Percentiles rank a stretch among this genome's conserved stretches.
These are phyloP conservation scores for Falco punctatus DNA, from an alignment of 2,113 vertebrate species.

Conservation along the genomic window DNA sequence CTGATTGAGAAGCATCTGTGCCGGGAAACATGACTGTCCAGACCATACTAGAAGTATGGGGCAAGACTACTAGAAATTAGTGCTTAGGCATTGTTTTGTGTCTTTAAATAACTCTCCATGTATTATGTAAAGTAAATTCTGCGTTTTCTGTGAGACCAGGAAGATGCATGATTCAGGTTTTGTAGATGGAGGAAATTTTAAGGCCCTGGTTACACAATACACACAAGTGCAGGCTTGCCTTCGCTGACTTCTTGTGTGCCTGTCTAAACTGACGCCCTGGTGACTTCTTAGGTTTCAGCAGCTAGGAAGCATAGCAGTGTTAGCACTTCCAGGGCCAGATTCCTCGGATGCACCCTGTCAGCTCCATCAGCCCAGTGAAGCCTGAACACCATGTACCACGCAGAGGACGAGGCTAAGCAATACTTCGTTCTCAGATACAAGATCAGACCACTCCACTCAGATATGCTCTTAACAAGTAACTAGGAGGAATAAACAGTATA, in stretches of 20 bases:
- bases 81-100: background rate
- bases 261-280: fast-evolving
- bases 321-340: background rate
- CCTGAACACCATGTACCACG: fast-evolving
- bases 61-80: background rate
- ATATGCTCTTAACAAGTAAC: fast-evolving
- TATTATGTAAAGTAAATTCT: background rate
- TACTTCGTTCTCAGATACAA: background rate
- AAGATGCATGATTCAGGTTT: background rate
- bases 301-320: background rate
- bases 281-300: background rate
- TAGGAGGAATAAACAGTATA: background rate
- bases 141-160: background rate
- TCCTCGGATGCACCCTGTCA: background rate
- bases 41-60: background rate
- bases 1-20: background rate
- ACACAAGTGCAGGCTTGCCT: background rate
- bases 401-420: background rate
- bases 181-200: background rate
- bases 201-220: background rate
- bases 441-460: background rate
- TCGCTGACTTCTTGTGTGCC: background rate
- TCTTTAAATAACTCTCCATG: background rate
- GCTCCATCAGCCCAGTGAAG: background rate
- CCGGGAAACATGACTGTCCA: background rate